phyloP scores from a whole-genome alignment of 2,888 invertebrate genomes.

The Nudaria mundana region DNA sequence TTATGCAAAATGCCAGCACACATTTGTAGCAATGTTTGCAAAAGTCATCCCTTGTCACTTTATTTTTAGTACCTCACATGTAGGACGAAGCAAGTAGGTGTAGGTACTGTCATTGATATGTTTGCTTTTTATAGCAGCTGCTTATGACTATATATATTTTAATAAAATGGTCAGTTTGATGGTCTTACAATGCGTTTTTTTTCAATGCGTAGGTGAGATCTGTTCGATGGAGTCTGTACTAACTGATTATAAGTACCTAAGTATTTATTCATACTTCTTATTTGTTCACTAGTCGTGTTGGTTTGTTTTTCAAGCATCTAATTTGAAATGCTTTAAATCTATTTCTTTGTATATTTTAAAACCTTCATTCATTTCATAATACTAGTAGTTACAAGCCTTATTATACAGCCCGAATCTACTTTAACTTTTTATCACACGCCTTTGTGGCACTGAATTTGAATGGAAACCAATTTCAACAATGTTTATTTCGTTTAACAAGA shows the following conservation, averaged over 20 bases:
- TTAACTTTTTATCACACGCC: background rate
- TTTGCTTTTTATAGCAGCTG: slow-evolving; percentile 21
- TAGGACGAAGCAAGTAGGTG: too few species aligned
- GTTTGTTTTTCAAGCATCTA: slow-evolving; percentile 3
- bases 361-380: slow-evolving; percentile 1
- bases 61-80: slow-evolving; percentile 18
- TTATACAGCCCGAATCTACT: background rate
- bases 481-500: background rate
- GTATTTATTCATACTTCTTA: too few species aligned
- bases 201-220: slow-evolving; percentile 27
- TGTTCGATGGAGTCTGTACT: too few species aligned
- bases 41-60: slow-evolving; percentile 22
- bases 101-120: slow-evolving; percentile 21
- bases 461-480: slow-evolving; percentile 1
- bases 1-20: slow-evolving; percentile 4
- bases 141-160: slow-evolving; percentile 23
- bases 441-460: slow-evolving; percentile 1
- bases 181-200: slow-evolving; percentile 20
- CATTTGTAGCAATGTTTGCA: slow-evolving; percentile 10
- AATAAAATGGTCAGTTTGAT: slow-evolving; percentile 34
- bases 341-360: slow-evolving; percentile 3
- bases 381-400: slow-evolving; percentile 1
- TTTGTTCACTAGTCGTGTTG: background rate
- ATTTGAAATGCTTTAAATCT: slow-evolving; percentile 3
- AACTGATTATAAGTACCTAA: too few species aligned